phyloP scores from a whole-genome alignment of 2,797 vertebrate species.

The Phalloptychus januarius region DNA sequence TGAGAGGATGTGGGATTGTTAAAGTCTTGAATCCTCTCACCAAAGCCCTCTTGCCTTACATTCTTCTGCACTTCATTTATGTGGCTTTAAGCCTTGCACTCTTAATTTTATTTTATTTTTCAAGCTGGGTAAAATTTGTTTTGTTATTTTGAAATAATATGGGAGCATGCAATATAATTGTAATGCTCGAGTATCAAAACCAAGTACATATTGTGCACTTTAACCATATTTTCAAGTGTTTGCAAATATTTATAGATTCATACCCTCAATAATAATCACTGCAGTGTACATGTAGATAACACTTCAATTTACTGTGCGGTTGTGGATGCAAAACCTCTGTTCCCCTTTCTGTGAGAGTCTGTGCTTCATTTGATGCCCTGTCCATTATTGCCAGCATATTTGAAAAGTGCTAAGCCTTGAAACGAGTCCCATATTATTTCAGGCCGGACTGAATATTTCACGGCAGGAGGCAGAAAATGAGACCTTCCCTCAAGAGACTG shows the following conservation, averaged over 20 bases:
- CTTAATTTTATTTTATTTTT: conserved; percentile 67
- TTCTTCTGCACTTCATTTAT: conserved; percentile 68
- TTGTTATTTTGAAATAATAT: conserved; percentile 43
- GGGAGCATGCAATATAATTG: conserved; percentile 16
- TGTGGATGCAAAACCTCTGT: conserved; percentile 79
- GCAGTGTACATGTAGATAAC: conserved; percentile 58
- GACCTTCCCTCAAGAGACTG: conserved; percentile 87
- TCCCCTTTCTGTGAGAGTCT: conserved; percentile 80
- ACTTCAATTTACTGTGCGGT: conserved; percentile 71
- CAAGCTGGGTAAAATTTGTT: conserved; percentile 44
- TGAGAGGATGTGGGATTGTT: conserved; percentile 81
- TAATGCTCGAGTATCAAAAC: conserved; percentile 32
- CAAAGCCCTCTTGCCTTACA: conserved; percentile 66
- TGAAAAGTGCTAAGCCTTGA: conserved; percentile 86
- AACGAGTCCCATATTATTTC: conserved; percentile 87
- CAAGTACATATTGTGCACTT: conserved; percentile 21
- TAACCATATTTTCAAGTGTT: conserved; percentile 41
- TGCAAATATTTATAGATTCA: conserved; percentile 44
- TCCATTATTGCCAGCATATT: conserved; percentile 86
- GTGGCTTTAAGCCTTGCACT: conserved; percentile 58
- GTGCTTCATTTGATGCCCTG: conserved; percentile 83
- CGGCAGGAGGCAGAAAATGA: conserved; percentile 85
- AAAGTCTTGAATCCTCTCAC: conserved; percentile 81
- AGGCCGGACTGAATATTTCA: conserved; percentile 84
- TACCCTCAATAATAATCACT: conserved; percentile 52